phyloP scores from a whole-genome alignment of 2,888 invertebrate genomes.

The Leptura quadrifasciata region DNA sequence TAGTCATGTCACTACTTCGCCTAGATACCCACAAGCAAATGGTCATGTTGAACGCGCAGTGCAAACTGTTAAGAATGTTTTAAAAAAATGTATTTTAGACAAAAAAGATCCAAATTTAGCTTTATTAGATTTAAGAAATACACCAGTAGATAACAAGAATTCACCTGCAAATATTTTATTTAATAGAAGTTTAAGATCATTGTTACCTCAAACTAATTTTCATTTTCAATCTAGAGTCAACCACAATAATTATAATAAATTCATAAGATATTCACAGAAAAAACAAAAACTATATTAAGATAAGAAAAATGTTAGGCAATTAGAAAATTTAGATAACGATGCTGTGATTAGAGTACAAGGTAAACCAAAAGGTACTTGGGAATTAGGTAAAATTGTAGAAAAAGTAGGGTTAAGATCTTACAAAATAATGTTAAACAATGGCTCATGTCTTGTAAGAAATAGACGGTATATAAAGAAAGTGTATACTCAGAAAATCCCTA shows the following conservation, averaged over 20 bases:
- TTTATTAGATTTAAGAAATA: not conserved
- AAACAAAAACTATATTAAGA: not conserved
- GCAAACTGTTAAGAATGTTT: not conserved
- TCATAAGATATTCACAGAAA: not conserved
- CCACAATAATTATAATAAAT: no score
- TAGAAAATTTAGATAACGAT: not conserved
- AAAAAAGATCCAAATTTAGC: no score
- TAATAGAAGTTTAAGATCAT: not conserved
- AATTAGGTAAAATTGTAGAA: no score
- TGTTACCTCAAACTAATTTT: not conserved
- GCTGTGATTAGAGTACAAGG: not conserved
- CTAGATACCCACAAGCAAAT: not conserved
- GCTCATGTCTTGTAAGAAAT: not conserved
- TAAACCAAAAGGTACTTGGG: not conserved
- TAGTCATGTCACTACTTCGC: not conserved
- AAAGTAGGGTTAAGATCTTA: no score
- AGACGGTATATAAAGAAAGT: not conserved
- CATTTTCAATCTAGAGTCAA: not conserved
- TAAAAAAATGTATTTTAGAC: not conserved
- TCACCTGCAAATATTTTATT: not conserved
- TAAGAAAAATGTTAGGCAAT: not conserved
- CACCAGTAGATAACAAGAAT: no score
- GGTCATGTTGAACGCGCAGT: conserved; percentile 4
- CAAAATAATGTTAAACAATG: no score
- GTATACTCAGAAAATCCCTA: no score